Evolutionary conservation across 2,113 vertebrate species (phyloP).

Genomic region (Henicopernis longicauda): DNA sequence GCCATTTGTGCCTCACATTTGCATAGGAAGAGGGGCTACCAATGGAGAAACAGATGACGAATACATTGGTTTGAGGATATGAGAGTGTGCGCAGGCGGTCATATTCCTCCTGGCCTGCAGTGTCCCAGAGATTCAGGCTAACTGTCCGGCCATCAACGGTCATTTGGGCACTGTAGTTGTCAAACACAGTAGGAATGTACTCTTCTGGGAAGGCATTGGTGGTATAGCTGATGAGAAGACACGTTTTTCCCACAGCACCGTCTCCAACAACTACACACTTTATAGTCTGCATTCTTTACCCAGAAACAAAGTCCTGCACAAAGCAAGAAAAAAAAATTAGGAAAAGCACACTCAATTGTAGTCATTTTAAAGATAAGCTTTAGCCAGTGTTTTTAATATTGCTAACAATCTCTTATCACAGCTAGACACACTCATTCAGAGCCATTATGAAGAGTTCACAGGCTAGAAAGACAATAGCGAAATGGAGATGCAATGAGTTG

Average conservation of each 20-base stretch:
- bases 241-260: conserved; percentile 94
- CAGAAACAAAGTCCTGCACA: conserved; percentile 38
- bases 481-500: background rate
- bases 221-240: conserved; percentile 92
- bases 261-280: conserved; percentile 95
- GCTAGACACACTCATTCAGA: background rate
- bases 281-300: conserved; percentile 92
- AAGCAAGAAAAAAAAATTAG: conserved; percentile 12
- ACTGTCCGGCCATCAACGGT: conserved; percentile 91
- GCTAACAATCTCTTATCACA: background rate
- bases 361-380: background rate
- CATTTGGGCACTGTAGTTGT: conserved; percentile 95
- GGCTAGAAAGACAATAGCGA: background rate
- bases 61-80: conserved; percentile 91
- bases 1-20: conserved; percentile 93
- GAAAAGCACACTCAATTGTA: background rate
- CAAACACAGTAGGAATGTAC: conserved; percentile 93
- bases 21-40: conserved; percentile 90
- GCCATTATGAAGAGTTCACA: background rate
- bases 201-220: conserved; percentile 93
- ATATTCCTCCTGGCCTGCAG: conserved; percentile 92
- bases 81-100: conserved; percentile 89
- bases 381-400: background rate
- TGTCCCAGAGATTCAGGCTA: conserved; percentile 94
- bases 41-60: conserved; percentile 92